These are phyloP conservation scores for Hyperoodon ampullatus DNA, from an alignment of 2,113 vertebrate genomes.

Conservation along the genomic window DNA sequence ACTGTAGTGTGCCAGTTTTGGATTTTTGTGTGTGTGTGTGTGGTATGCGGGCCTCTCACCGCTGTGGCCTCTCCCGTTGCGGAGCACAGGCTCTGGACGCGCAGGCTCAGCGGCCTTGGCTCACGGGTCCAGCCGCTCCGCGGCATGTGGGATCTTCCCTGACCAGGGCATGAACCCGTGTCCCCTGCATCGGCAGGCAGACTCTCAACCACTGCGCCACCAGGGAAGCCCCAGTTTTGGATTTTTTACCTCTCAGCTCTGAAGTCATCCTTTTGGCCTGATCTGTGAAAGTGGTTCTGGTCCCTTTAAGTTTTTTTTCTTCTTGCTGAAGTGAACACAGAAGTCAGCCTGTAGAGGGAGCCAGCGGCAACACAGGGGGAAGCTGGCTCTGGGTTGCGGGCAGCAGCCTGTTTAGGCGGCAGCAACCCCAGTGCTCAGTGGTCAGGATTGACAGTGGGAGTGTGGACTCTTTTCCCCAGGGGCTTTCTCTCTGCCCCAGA, in stretches of 20 bases:
- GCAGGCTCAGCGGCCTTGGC: too few species aligned
- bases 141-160: too few species aligned
- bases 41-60: too few species aligned
- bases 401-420: not conserved
- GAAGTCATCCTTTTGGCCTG: not conserved
- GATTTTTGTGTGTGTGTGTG: too few species aligned
- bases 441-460: not conserved
- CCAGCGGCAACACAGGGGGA: not conserved
- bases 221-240: not conserved
- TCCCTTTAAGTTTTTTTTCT: not conserved
- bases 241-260: not conserved
- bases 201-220: too few species aligned
- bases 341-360: not conserved
- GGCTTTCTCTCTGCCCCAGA: not conserved
- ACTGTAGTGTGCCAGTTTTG: not conserved
- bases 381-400: not conserved
- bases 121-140: too few species aligned
- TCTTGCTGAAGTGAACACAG: not conserved
- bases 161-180: too few species aligned
- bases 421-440: too few species aligned
- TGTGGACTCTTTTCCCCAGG: not conserved
- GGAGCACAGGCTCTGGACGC: too few species aligned
- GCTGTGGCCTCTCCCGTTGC: too few species aligned
- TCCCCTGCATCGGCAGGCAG: too few species aligned
- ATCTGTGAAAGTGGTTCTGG: not conserved